Evolutionary conservation across 2,113 vertebrate species (phyloP).

Genomic region (Odobenus rosmarus): DNA sequence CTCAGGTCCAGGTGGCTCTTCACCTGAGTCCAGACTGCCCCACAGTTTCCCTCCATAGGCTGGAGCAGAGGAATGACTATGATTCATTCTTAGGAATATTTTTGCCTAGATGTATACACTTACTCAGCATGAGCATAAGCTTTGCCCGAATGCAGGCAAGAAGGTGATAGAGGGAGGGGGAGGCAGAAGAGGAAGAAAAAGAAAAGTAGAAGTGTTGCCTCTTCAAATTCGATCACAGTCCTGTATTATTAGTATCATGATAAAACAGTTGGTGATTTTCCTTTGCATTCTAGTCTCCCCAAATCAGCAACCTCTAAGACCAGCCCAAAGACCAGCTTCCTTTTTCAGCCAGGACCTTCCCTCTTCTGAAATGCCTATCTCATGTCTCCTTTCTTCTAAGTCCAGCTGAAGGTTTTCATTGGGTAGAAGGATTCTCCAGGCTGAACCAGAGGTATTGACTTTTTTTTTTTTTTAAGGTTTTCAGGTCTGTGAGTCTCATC

Average conservation of each 20-base stretch:
- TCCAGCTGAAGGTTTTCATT: constrained; percentile 3
- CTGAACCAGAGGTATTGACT: neutral
- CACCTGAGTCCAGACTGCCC: neutral
- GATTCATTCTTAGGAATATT: constrained; percentile 39
- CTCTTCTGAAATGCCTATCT: neutral
- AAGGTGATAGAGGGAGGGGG: neutral
- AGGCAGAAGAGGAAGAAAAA: neutral
- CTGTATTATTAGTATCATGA: neutral
- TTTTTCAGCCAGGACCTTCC: neutral
- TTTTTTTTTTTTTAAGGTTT: neutral
- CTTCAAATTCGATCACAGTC: neutral
- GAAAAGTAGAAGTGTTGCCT: neutral
- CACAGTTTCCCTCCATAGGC: neutral
- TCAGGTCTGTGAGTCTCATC: neutral
- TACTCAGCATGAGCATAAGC: neutral
- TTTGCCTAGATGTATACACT: constrained; percentile 4
- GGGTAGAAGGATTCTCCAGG: neutral
- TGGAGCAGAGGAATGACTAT: constrained; percentile 27
- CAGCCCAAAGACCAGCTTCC: neutral
- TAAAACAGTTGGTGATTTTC: neutral
- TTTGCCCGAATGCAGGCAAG: neutral
- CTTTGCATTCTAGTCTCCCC: neutral
- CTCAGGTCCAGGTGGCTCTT: neutral
- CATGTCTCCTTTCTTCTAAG: neutral
- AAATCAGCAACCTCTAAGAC: neutral